Base-by-base conservation (phyloP, 1,140 invertebrate species). In the Harlomillsia oculata region DNA sequence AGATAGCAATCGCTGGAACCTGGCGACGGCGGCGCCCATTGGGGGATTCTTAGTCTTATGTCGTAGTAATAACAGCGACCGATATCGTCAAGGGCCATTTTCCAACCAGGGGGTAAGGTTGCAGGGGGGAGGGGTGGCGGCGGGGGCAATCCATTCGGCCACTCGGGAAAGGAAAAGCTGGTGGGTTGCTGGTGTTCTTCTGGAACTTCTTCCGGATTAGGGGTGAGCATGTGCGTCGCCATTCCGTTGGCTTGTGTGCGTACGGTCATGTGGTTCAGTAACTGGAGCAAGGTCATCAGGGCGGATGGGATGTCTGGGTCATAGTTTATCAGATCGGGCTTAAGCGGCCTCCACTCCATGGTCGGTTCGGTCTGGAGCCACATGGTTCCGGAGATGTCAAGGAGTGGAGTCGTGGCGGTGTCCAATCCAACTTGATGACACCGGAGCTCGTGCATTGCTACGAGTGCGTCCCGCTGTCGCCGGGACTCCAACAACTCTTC, bases 1-100 rank as follows among this genome's bases (percentile, higher is more conserved):
- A 16, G 16, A 16, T 36, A 32, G n/a, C 20, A 16, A 18, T 69
- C 67, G 23, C 20, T 34, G 1, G 60, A 53, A 20, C 70, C 68
- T 9, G 72, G 74, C 3, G 76, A 75, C 0, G 91, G 91, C 25
- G 87, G 86, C 54, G 85, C 75, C 92, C 92, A 97, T 69, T 94
- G 90, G 2, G 88, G 81, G 66, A 85, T 76, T 51, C 88, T 79
- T 23, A 85, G 80, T 63, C 83, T 83, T 0, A 84, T 74, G 70
- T 96, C 89, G 71, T 94, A 97, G 73, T 94, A 97, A 70, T 95
- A 97, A 0, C 81, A 78, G 56, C 88, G 75, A 2, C 91, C 90
- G 39, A 87, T 81, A 18, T 75, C 67, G 70, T 93, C 89, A 40
- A 80, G 78, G 0, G 86, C 83, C 65, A 80, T 84, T 66, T 87